Conservation (phyloP, 2,797 vertebrate species). For the Pachyuromys duprasi region DNA sequence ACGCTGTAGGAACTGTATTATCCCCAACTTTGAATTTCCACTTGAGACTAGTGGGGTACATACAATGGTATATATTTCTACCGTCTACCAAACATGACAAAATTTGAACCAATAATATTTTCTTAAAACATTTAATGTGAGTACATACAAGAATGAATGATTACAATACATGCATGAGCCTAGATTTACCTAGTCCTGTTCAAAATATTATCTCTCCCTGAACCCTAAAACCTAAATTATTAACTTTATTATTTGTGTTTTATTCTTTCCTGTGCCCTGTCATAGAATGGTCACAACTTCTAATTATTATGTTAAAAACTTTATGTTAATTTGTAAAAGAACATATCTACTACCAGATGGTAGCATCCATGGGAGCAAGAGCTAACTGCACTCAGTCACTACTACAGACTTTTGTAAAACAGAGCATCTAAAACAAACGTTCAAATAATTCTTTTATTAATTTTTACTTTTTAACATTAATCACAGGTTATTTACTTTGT, state of each 20-base stretch:
- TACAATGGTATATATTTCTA: rapidly evolving
- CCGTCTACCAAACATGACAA: not conserved
- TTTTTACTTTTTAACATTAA: no score
- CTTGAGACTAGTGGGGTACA: not conserved
- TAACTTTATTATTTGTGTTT: not conserved
- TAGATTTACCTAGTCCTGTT: not conserved
- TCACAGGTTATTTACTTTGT: no score
- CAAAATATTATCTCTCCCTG: not conserved
- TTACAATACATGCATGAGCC: not conserved
- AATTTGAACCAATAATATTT: not conserved
- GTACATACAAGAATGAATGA: rapidly evolving
- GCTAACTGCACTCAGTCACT: not conserved
- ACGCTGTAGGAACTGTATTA: not conserved
- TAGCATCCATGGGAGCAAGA: not conserved
- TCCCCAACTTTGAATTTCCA: not conserved
- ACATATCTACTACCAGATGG: not conserved
- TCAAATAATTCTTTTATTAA: no score
- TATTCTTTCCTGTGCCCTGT: not conserved
- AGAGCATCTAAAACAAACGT: not conserved
- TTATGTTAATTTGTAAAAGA: not conserved
- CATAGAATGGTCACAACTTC: not conserved
- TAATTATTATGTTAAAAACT: not conserved
- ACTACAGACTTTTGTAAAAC: not conserved
- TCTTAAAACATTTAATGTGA: not conserved
- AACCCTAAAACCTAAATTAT: not conserved